Evolutionary conservation across 2,113 vertebrate species (phyloP).

Genomic region (Pampusana beccarii): DNA sequence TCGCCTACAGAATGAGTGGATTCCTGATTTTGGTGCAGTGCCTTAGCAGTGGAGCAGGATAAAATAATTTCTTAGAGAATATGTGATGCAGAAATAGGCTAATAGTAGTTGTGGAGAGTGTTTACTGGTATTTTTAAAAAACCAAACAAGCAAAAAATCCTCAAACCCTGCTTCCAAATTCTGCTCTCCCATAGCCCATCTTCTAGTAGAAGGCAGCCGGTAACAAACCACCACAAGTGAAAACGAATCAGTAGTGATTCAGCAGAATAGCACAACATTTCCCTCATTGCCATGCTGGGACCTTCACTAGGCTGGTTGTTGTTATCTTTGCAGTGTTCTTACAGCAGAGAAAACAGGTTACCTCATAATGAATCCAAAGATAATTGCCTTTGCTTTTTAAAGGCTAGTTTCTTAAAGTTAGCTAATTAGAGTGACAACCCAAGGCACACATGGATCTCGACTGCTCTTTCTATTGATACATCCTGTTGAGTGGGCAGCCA

Average conservation of each 20-base stretch:
- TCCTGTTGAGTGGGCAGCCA: not conserved
- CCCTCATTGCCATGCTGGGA: not conserved
- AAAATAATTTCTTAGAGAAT: not conserved
- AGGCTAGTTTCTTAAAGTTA: not conserved
- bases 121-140: not conserved
- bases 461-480: not conserved
- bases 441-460: not conserved
- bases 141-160: not conserved
- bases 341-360: not conserved
- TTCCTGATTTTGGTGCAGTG: not conserved
- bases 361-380: not conserved
- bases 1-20: not conserved
- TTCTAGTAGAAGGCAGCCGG: not conserved
- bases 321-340: not conserved
- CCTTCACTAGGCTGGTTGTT: not conserved
- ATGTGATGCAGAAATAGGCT: not conserved
- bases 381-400: not conserved
- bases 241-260: not conserved
- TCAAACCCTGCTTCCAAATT: not conserved
- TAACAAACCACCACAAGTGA: not conserved
- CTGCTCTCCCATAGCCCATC: rapidly evolving
- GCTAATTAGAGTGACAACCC: not conserved
- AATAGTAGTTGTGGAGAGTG: not conserved
- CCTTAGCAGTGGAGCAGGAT: not conserved
- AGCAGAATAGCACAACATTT: not conserved